Base-by-base conservation (phyloP, 2,797 vertebrate species). In the Manis crassicaudata region DNA sequence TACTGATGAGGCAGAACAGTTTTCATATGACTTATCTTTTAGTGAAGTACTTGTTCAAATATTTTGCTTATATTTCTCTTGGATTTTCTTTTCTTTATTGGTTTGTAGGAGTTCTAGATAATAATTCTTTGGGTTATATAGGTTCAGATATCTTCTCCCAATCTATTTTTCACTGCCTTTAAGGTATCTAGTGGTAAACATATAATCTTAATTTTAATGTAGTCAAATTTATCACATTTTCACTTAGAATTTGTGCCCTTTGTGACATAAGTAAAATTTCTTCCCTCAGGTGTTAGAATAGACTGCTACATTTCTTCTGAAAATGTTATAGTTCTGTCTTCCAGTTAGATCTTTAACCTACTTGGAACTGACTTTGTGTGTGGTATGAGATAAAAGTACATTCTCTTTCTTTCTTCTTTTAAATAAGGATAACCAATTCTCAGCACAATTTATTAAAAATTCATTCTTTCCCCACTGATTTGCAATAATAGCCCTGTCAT, bases 41-140 rank as follows among this genome's bases (percentile, higher is more conserved):
- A 52, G 46, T 80, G 84, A 92, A 68, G 60, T 83, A 20, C 46
- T 94, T 87, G 63, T 92, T 94, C 67, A 96, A 75, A 82, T 75
- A 27, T 32, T 83, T 87, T 86, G 40, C n/a, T 92, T 46, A 17
- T 76, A 77, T 73, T 75, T 89, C 80, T 60, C 54, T 73, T 72
- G 52, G 11, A 17, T 89, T 93, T 83, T 87, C 35, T 91, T 93
- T 72, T 91, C 52, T 46, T 83, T 86, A 56, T 20, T 90, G 27
- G 63, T 77, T 88, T 90, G 56, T 80, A 86, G 8, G 13, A 79
- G n/a, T 84, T 88, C 13, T 95, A n/a, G 81, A n/a, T 86, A 72
- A 67, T 83, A 96, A 60, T 84, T 89, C 23, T 72, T 83, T 52
- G 25, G 77, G 25, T 91, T 81, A 65, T 72, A 50, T 84, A 17